phyloP scores from a whole-genome alignment of 2,113 vertebrate genomes.

The Silurus asotus region DNA sequence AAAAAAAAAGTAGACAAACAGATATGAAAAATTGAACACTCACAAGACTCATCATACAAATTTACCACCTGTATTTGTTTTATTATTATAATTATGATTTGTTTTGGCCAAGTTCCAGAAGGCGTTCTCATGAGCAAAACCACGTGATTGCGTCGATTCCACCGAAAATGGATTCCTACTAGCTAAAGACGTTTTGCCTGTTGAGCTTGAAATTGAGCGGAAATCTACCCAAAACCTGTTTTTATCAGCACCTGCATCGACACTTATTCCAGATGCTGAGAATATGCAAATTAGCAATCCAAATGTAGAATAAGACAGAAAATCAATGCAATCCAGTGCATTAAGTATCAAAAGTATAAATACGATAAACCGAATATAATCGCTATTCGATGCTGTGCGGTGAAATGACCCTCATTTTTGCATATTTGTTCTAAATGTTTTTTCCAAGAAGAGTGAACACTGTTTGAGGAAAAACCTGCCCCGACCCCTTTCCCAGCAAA shows the following conservation, averaged over 20 bases:
- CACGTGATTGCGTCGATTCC: background rate
- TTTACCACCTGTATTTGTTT: background rate
- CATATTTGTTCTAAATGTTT: background rate
- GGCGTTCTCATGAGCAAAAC: background rate
- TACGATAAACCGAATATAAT: too few species aligned
- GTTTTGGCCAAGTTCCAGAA: background rate
- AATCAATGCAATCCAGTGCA: background rate
- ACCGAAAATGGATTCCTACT: background rate
- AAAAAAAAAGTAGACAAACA: too few species aligned
- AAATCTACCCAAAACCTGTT: background rate
- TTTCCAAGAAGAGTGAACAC: background rate
- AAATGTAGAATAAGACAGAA: background rate
- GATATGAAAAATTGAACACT: background rate
- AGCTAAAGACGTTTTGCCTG: background rate
- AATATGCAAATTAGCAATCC: background rate
- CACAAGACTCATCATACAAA: background rate
- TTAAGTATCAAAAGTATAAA: background rate
- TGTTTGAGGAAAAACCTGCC: background rate
- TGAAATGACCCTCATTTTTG: background rate
- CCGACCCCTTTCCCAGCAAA: background rate
- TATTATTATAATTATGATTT: background rate
- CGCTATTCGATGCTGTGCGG: background rate
- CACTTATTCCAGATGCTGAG: background rate
- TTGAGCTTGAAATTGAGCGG: background rate
- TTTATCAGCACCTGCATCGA: background rate